Percentiles rank a stretch among this genome's conserved stretches.
These are phyloP conservation scores for Herminia tarsipennalis DNA, from an alignment of 2,888 invertebrate genomes.

Conservation along the genomic window DNA sequence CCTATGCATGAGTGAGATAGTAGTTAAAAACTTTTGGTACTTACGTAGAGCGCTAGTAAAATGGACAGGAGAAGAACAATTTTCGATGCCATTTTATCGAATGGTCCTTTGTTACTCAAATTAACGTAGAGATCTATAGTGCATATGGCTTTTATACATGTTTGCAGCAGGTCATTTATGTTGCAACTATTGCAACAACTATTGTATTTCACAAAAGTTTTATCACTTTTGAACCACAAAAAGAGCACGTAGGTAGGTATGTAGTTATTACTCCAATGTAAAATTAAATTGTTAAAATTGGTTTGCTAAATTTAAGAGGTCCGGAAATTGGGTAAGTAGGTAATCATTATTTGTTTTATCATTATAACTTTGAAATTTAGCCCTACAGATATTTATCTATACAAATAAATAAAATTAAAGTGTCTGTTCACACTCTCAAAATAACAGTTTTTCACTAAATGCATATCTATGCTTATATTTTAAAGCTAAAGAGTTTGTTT, in stretches of 20 bases:
- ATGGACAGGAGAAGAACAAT: slow-evolving; percentile 15
- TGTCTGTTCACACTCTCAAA: no score
- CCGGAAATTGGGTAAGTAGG: neutral
- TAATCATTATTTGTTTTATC: no score
- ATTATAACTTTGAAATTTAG: no score
- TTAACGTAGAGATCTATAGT: neutral
- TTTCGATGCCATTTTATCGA: slow-evolving; percentile 15
- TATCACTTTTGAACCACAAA: slow-evolving; percentile 4
- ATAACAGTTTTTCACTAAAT: no score
- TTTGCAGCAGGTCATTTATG: neutral
- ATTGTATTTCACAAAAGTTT: slow-evolving; percentile 1
- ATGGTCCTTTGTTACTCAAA: neutral
- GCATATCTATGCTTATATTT: no score
- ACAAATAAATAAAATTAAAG: no score
- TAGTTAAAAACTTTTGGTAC: slow-evolving; percentile 4
- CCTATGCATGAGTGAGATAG: no score
- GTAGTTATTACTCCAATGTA: no score
- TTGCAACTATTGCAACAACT: neutral
- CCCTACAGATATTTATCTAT: no score
- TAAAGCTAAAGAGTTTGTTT: no score
- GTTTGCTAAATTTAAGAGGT: no score
- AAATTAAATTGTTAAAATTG: no score
- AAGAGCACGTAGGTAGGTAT: slow-evolving; percentile 9
- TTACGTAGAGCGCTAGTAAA: slow-evolving; percentile 22
- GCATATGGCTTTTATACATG: neutral